Evolutionary conservation across 2,888 invertebrate genomes (phyloP).

Genomic region (Polydrusus cervinus): DNA sequence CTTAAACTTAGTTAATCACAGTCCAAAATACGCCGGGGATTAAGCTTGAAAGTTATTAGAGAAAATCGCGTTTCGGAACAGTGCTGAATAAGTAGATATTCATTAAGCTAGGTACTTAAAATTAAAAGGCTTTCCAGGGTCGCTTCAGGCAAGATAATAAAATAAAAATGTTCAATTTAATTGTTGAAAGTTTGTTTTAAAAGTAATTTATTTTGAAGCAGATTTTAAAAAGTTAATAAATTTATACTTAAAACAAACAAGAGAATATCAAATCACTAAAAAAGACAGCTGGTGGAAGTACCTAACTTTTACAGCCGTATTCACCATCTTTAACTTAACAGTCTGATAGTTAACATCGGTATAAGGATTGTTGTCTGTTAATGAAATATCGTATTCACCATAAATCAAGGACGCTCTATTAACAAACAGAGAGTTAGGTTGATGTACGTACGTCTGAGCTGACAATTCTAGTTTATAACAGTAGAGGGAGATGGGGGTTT

Average conservation of each 20-base stretch:
- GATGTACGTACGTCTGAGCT: too few relatives aligned
- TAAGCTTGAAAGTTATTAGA: conserved; percentile 16
- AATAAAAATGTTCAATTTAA: conserved; percentile 9
- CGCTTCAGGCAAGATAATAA: not conserved
- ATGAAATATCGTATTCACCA: too few relatives aligned
- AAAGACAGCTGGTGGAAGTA: too few relatives aligned
- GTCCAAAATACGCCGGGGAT: not conserved
- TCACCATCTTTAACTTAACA: too few relatives aligned
- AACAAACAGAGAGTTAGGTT: too few relatives aligned
- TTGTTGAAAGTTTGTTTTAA: not conserved
- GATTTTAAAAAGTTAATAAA: conserved; percentile 1
- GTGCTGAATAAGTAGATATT: conserved; percentile 17
- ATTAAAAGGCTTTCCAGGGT: conserved; percentile 5
- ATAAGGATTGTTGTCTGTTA: too few relatives aligned
- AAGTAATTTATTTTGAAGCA: conserved; percentile 3
- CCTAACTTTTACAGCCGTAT: too few relatives aligned
- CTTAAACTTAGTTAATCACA: conserved; percentile 15
- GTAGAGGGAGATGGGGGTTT: too few relatives aligned
- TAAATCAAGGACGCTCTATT: too few relatives aligned
- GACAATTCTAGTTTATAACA: too few relatives aligned
- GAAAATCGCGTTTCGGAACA: conserved; percentile 22
- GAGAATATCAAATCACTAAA: too few relatives aligned
- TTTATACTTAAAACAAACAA: not conserved
- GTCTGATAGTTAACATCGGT: too few relatives aligned
- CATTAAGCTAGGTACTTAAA: conserved; percentile 13